Conservation (phyloP, 1,140 invertebrate genomes). For the Xylocopa sonorina region DNA sequence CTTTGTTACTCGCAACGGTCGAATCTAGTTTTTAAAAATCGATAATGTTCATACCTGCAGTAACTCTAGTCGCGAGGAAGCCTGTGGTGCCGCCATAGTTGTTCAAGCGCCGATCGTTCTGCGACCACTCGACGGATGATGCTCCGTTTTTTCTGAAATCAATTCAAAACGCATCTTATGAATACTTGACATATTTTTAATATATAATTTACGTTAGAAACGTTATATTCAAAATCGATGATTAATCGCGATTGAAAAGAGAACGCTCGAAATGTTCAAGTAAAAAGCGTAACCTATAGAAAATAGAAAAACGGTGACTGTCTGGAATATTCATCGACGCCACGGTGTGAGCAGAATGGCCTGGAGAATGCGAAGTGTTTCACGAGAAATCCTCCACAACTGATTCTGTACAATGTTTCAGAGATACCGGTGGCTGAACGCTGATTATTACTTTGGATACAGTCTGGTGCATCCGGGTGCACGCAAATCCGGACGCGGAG, state of each 20-base stretch:
- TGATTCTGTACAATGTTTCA: background rate
- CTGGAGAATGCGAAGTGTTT: background rate
- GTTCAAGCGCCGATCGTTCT: constrained; percentile 55
- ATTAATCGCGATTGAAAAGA: no score
- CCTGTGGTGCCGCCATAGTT: constrained; percentile 77
- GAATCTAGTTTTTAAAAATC: no score
- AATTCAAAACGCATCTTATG: background rate
- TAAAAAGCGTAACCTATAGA: no score
- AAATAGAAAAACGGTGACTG: no score
- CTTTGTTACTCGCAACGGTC: no score
- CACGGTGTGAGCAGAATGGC: background rate
- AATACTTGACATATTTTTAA: background rate
- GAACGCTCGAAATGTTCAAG: no score
- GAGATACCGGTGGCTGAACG: background rate
- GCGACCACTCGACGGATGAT: constrained; percentile 39
- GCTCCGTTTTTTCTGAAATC: constrained; percentile 33
- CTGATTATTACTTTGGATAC: constrained; percentile 35
- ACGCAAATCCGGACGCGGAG: constrained; percentile 30
- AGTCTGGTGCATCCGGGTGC: constrained; percentile 38
- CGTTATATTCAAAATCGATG: no score
- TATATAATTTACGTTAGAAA: no score
- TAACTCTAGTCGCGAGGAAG: constrained; percentile 77
- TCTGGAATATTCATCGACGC: no score
- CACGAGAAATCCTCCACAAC: background rate
- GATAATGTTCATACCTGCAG: constrained; percentile 72